Evolutionary conservation across 1,140 invertebrate genomes (phyloP), one percentile per base, ranked within the genome.

Genomic region (Leptinotarsa texana): DNA sequence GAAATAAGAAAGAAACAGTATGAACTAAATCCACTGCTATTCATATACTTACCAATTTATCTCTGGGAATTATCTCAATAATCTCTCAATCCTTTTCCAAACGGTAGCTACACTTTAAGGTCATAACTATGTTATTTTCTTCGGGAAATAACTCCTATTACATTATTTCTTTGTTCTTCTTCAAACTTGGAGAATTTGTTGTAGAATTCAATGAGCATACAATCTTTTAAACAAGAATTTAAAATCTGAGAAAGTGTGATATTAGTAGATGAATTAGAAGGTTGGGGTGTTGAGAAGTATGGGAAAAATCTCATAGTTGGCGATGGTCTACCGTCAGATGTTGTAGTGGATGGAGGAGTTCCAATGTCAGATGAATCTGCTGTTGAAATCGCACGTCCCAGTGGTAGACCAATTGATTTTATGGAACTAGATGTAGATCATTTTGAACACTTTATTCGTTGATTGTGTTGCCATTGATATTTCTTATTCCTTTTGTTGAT

Each of bases 111-210:
- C 27, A 33, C 6, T 33, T 33, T 1, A 33, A 33, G 27, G 27
- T 33, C 27, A 33, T 33, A 33, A 33, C 27, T 21, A 84, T 15
- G n/a, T 77, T 77, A 78, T 80, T 79, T 62, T 78, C 51, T 8
- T 18, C n/a, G n/a, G n/a, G 13, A 75, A 75, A 66, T 66, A 18
- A 66, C 22, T 21, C 24, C n/a, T 8, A 66, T 24, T 24, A 66
- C 13, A 21, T 18, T 66, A 27, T 18, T 66, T 66, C 63, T 66
- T 27, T 66, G 63, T 13, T 66, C 63, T 66, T 66, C 63, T 66
- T 66, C n/a, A 24, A 66, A 66, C 18, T 62, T 17, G 57, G 18
- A 6, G 6, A 21, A n/a, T 17, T 61, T 27, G 27, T 27, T 27
- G 27, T 27, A 27, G 27, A 27, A 27, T 33, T 33, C 27, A 33